Percentiles rank a stretch among this genome's conserved stretches.
Conservation (phyloP, 2,888 invertebrate genomes). For the Pseudococcus longispinus region DNA sequence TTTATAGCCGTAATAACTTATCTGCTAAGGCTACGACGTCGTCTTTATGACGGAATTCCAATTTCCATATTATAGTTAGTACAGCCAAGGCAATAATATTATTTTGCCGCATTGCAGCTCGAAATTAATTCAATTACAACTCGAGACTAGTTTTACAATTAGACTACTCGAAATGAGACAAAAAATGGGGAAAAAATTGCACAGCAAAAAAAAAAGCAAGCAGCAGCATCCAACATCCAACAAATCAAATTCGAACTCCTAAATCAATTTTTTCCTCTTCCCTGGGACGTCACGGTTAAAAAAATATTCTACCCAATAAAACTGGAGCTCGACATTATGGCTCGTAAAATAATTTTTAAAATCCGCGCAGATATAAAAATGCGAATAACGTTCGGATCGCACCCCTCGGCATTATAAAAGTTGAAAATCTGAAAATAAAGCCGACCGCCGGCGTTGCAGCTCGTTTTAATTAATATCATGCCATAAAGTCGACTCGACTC, state of each 20-base stretch:
- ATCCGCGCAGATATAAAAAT: constrained; percentile 16
- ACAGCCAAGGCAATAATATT: neutral
- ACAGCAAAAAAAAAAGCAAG: neutral
- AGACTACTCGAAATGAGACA: neutral
- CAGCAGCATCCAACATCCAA: neutral
- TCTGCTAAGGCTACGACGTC: neutral
- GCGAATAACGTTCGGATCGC: constrained; percentile 7
- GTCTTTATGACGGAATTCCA: constrained; percentile 24
- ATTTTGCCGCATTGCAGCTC: constrained; percentile 3
- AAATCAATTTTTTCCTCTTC: neutral
- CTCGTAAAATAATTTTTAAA: constrained; percentile 28
- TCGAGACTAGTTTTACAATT: neutral
- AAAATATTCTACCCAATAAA: constrained; percentile 12
- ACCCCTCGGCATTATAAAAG: constrained; percentile 24
- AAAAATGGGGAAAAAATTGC: neutral
- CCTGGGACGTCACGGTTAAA: neutral
- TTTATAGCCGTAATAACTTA: constrained; percentile 26
- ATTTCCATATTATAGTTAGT: neutral
- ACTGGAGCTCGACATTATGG: neutral
- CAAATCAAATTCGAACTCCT: constrained; percentile 2
- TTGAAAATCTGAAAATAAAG: constrained; percentile 23
- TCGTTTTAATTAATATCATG: constrained; percentile 24
- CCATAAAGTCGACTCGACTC: constrained; percentile 15
- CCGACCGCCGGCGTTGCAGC: constrained; percentile 9
- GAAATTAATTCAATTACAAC: constrained; percentile 21